These are phyloP conservation scores for Epiblema foenella DNA, from an alignment of 2,888 invertebrate species.

Conservation along the genomic window DNA sequence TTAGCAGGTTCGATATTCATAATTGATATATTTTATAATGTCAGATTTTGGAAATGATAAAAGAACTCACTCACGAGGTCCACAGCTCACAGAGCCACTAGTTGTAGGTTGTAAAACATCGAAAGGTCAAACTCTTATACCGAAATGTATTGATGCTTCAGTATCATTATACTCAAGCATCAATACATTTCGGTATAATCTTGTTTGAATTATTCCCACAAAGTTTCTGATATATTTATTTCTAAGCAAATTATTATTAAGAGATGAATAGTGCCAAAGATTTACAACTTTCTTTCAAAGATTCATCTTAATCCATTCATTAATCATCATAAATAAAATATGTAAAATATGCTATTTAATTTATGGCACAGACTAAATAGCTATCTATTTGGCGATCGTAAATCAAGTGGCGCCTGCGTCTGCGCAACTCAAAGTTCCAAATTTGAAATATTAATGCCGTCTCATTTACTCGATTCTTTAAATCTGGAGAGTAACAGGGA, in stretches of 20 bases:
- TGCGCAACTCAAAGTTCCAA: background rate
- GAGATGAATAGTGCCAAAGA: slow-evolving; percentile 20
- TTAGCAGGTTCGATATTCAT: no score
- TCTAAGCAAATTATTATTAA: no score
- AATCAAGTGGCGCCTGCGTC: slow-evolving; percentile 39
- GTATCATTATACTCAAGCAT: no score
- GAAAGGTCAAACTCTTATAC: no score
- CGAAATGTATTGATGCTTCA: no score
- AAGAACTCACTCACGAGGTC: no score
- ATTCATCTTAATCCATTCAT: slow-evolving; percentile 43
- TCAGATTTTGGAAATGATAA: no score
- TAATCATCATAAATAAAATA: slow-evolving; percentile 43
- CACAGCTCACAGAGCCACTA: no score
- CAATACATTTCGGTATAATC: background rate
- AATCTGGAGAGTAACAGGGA: background rate
- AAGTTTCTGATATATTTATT: background rate
- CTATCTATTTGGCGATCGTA: slow-evolving; percentile 39
- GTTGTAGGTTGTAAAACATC: no score
- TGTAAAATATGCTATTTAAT: slow-evolving; percentile 39
- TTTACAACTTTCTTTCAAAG: slow-evolving; percentile 41
- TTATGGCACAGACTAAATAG: slow-evolving; percentile 26
- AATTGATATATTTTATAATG: no score
- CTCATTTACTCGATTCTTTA: background rate
- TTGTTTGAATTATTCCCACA: background rate
- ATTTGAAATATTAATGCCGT: background rate